A percentile compares a stretch with the other conserved stretches of the same genome.
Evolutionary conservation across 2,797 vertebrate genomes (phyloP).

Genomic region (Sebastes hubbsi): DNA sequence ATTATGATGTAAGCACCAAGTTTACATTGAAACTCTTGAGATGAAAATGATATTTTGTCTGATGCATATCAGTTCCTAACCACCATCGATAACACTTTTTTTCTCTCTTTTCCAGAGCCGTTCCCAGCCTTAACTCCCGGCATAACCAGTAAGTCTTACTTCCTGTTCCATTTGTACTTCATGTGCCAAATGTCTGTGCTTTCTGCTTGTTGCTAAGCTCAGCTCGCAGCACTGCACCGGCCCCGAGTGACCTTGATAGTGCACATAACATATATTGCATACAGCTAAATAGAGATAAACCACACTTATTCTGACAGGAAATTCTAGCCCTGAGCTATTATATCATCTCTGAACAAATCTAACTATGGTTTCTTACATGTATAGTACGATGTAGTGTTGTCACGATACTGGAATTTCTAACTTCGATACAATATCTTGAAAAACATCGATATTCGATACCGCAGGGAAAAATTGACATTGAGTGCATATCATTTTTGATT

Average conservation of each 20-base stretch:
- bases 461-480: no score
- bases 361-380: not conserved
- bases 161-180: conserved; percentile 44
- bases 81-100: not conserved
- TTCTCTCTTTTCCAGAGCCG: conserved; percentile 85
- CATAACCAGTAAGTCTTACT: conserved; percentile 84
- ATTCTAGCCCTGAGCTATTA: not conserved
- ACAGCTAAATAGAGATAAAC: not conserved
- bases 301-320: not conserved
- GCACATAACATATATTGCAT: not conserved
- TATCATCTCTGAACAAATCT: not conserved
- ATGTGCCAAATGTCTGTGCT: conserved; percentile 76
- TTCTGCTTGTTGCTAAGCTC: conserved; percentile 79
- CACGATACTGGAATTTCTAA: no score
- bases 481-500: no score
- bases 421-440: no score
- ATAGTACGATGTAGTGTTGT: no score
- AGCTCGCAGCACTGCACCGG: conserved; percentile 64
- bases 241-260: conserved; percentile 36
- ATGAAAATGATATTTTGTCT: not conserved
- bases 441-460: no score
- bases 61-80: no score
- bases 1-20: not conserved
- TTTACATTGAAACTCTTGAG: not conserved
- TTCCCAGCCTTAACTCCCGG: conserved; percentile 92